phyloP scores from a whole-genome alignment of 2,797 vertebrate species.

The Smutsia gigantea region DNA sequence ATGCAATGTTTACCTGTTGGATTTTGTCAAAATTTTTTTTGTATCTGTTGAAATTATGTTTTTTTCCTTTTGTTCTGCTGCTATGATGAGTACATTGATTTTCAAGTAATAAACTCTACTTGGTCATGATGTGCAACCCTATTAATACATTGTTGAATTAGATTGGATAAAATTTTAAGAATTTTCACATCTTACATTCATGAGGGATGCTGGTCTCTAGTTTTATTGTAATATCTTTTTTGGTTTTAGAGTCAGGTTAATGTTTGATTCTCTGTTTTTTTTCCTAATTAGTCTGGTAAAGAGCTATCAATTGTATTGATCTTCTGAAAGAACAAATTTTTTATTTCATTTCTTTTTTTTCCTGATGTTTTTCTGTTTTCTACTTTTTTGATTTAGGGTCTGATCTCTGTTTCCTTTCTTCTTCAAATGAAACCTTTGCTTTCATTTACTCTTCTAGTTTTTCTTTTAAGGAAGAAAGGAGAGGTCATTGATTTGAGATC shows the following conservation, averaged over 20 bases:
- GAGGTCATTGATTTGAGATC: background rate
- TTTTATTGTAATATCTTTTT: background rate
- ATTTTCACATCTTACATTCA: background rate
- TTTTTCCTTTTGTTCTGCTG: background rate
- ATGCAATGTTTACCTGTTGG: background rate
- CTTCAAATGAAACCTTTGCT: background rate
- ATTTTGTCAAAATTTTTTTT: constrained; percentile 19
- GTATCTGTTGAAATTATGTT: too few relatives aligned
- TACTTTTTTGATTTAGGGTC: background rate
- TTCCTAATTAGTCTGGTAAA: background rate
- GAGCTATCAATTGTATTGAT: background rate
- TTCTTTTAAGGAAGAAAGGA: background rate
- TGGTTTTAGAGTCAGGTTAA: background rate
- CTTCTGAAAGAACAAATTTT: background rate
- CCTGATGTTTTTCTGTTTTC: background rate
- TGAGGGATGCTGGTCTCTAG: background rate
- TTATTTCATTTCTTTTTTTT: background rate
- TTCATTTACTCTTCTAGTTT: background rate
- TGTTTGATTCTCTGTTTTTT: background rate
- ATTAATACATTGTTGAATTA: background rate
- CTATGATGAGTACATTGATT: background rate
- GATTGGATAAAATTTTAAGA: background rate
- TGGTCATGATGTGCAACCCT: background rate
- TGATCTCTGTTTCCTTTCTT: background rate
- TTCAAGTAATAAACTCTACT: background rate